These are phyloP conservation scores for Oligia fasciuncula DNA, from an alignment of 2,888 invertebrate species.

Conservation along the genomic window DNA sequence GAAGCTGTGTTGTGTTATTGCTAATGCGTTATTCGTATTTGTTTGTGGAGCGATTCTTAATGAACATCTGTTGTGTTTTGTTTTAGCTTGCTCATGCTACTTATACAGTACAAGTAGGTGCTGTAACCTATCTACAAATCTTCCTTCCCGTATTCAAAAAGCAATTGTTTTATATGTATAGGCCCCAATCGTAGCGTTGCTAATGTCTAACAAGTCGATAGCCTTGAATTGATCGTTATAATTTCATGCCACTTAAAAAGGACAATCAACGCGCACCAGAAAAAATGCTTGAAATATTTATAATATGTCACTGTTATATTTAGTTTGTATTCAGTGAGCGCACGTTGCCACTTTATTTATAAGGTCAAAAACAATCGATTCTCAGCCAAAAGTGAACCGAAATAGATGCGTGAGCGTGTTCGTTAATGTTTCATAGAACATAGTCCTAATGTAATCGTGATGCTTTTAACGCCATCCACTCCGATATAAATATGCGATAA, in stretches of 20 bases:
- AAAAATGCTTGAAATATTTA: constrained; percentile 2
- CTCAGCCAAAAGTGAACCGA: constrained; percentile 39
- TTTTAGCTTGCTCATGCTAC: not conserved
- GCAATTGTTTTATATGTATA: not conserved
- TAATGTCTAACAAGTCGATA: not conserved
- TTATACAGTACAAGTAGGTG: not conserved
- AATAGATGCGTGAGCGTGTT: constrained; percentile 54
- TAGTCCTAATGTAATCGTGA: constrained; percentile 8
- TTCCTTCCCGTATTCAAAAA: not conserved
- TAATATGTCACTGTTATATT: constrained; percentile 38
- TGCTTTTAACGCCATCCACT: constrained; percentile 23
- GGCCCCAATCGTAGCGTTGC: not conserved
- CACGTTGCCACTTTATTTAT: constrained; percentile 35
- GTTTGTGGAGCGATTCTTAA: constrained; percentile 14
- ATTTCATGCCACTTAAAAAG: constrained; percentile 2
- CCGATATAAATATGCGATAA: constrained; percentile 23
- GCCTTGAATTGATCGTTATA: not conserved
- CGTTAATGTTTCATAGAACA: constrained; percentile 38
- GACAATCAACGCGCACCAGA: constrained; percentile 10
- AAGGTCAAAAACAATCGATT: constrained; percentile 64
- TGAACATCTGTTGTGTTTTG: constrained; percentile 16
- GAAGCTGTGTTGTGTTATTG: constrained; percentile 36
- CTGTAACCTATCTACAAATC: not conserved
- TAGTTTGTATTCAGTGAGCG: constrained; percentile 45
- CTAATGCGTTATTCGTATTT: constrained; percentile 9